phyloP scores from a whole-genome alignment of 2,113 vertebrate species.

The Oryctolagus cuniculus region mOryCun1.1 NC_091447.1:37182001-37182500 shows the following conservation, averaged over 20 bases:
- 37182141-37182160: neutral
- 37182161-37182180: neutral
- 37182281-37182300: neutral
- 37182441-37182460: neutral
- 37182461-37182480: neutral
- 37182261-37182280: neutral
- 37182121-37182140: neutral
- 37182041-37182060: neutral
- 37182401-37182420: neutral
- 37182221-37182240: neutral
- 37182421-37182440: neutral
- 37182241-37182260: neutral
- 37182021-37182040: neutral
- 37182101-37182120: neutral
- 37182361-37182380: neutral
- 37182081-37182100: neutral
- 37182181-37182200: neutral
- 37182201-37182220: neutral
- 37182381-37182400: neutral
- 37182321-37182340: neutral
- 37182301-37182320: constrained; percentile 12
- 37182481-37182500: neutral
- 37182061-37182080: neutral
- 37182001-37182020: neutral
- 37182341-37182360: neutral